Percentiles rank a stretch among this genome's conserved stretches.
Evolutionary conservation across 1,140 invertebrate species (phyloP).

Genomic region (Drosophila sulfurigaster): DNA sequence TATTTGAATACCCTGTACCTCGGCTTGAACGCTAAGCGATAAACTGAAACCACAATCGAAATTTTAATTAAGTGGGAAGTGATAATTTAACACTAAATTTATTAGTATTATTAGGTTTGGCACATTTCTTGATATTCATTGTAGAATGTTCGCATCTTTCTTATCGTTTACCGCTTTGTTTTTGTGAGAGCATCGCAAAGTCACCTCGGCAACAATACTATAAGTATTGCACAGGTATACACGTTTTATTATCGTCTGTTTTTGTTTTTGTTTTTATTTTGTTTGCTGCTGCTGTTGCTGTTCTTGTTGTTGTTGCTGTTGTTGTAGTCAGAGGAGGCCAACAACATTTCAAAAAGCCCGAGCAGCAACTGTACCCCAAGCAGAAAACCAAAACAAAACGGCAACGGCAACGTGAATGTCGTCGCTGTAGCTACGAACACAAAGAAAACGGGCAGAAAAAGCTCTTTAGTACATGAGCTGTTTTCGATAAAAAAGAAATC

Average conservation of each 20-base stretch:
- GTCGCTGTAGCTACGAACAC: conserved; percentile 53
- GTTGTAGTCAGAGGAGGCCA: conserved; percentile 63
- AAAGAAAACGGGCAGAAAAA: conserved; percentile 68
- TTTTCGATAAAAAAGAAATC: conserved; percentile 80
- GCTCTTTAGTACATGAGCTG: conserved; percentile 42
- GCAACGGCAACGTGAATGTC: conserved; percentile 37
- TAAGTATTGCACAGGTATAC: conserved; percentile 16
- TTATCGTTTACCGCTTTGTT: not conserved
- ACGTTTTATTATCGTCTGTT: conserved; percentile 59
- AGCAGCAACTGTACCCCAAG: conserved; percentile 76
- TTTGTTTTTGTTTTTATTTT: conserved; percentile 32
- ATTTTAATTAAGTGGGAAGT: not conserved
- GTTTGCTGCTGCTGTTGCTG: conserved; percentile 16
- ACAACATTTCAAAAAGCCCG: conserved; percentile 74
- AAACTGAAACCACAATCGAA: not conserved
- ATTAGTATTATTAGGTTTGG: not conserved
- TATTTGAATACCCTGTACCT: conserved; percentile 21
- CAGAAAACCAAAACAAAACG: conserved; percentile 78
- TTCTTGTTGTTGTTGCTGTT: conserved; percentile 18
- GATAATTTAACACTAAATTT: not conserved
- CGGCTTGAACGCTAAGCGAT: not conserved
- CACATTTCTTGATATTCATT: not conserved
- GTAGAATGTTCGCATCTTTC: too few relatives aligned
- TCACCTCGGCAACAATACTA: conserved; percentile 9
- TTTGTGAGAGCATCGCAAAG: conserved; percentile 24